These are phyloP conservation scores for Pollenia amentaria DNA, from an alignment of 2,888 invertebrate genomes.

Conservation along the genomic window DNA sequence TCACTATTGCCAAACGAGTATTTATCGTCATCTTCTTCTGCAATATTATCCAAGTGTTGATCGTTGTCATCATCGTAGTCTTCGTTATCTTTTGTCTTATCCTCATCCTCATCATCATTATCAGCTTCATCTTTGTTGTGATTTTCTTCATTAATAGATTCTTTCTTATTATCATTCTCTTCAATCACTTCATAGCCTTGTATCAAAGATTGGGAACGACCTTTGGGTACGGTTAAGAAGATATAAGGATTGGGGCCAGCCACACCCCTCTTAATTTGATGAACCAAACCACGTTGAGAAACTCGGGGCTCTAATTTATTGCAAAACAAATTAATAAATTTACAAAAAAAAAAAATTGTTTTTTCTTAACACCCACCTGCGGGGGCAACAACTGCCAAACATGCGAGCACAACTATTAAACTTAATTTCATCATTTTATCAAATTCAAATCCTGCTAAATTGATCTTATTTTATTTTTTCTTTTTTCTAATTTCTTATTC, in stretches of 20 bases:
- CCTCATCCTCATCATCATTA: conserved; percentile 59
- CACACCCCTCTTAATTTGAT: conserved; percentile 52
- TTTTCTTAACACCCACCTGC: conserved; percentile 75
- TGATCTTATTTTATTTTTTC: neutral
- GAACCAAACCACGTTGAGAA: conserved; percentile 62
- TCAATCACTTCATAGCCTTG: conserved; percentile 77
- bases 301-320: conserved; percentile 75
- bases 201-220: conserved; percentile 77
- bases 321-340: neutral
- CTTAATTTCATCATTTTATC: conserved; percentile 50
- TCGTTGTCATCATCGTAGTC: conserved; percentile 51
- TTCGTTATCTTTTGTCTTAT: conserved; percentile 33
- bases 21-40: conserved; percentile 53
- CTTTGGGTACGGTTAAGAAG: conserved; percentile 79
- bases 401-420: conserved; percentile 51
- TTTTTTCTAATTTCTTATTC: neutral
- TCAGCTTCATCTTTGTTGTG: conserved; percentile 67
- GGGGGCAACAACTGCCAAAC: conserved; percentile 74
- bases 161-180: conserved; percentile 64
- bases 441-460: conserved; percentile 35
- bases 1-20: neutral
- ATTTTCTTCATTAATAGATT: conserved; percentile 31
- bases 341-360: neutral
- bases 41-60: conserved; percentile 50
- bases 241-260: conserved; percentile 78